Evolutionary conservation across 1,140 invertebrate species (phyloP).

Genomic region (Theocolax elegans): DNA sequence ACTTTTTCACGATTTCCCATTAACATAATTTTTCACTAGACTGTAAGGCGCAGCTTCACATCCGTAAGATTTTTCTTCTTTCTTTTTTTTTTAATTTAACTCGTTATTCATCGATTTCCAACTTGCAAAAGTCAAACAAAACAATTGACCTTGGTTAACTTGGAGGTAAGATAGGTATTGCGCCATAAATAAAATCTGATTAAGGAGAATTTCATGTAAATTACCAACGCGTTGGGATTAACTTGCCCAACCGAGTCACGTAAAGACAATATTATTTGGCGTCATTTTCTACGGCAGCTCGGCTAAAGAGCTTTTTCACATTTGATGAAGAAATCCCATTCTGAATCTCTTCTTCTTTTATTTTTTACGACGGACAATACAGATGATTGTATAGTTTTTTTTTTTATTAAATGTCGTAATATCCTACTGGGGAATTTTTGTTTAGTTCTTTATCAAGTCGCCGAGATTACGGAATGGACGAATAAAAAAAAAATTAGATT

Average conservation of each 20-base stretch:
- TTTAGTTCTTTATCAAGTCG: too few relatives aligned
- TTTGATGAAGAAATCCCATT: too few relatives aligned
- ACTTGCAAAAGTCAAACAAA: neutral
- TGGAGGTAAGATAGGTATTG: neutral
- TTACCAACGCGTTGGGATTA: neutral
- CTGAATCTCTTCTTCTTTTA: too few relatives aligned
- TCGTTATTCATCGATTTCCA: neutral
- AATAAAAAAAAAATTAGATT: too few relatives aligned
- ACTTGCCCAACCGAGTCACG: constrained; percentile 38
- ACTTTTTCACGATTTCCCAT: neutral
- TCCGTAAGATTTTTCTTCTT: neutral
- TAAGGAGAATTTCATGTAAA: constrained; percentile 8
- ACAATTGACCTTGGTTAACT: neutral
- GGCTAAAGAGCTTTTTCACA: too few relatives aligned
- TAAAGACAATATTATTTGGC: constrained; percentile 24
- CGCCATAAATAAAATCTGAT: constrained; percentile 4
- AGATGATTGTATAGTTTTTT: too few relatives aligned
- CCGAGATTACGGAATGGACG: too few relatives aligned
- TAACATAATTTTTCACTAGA: too few relatives aligned
- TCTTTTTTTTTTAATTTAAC: neutral
- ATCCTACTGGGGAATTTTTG: too few relatives aligned
- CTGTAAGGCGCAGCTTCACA: too few relatives aligned
- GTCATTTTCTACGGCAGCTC: neutral
- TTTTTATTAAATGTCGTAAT: too few relatives aligned
- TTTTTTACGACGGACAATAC: too few relatives aligned